Conservation (phyloP, 2,888 invertebrate species). For the Cheilosia vulpina region DNA sequence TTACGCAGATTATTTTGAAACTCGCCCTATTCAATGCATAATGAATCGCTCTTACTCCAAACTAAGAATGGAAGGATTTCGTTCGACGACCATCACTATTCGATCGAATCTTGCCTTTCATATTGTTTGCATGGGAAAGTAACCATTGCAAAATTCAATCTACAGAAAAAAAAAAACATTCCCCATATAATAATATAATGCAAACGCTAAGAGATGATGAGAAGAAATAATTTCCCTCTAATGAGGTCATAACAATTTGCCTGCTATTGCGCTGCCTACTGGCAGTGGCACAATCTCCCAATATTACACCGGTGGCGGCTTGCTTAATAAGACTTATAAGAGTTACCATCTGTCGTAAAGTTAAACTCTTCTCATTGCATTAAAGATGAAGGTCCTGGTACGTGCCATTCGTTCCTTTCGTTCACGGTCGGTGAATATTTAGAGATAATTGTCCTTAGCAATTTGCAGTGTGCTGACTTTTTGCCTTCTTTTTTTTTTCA, state of each 20-base stretch:
- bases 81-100: no score
- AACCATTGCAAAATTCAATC: slow-evolving; percentile 15
- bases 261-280: slow-evolving; percentile 22
- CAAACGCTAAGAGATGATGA: slow-evolving; percentile 15
- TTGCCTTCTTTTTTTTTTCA: slow-evolving; percentile 19
- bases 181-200: background rate
- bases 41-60: no score
- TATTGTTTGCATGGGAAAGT: background rate
- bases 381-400: slow-evolving; percentile 66
- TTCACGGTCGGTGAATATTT: slow-evolving; percentile 66
- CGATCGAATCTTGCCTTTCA: no score
- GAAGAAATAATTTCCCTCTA: slow-evolving; percentile 52
- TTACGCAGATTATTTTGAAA: no score
- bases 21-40: no score
- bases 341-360: slow-evolving; percentile 64
- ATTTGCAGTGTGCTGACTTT: slow-evolving; percentile 53
- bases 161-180: slow-evolving; percentile 2
- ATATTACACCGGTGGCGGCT: slow-evolving; percentile 6
- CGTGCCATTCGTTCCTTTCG: slow-evolving; percentile 61
- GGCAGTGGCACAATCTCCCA: background rate
- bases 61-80: no score
- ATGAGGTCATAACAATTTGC: slow-evolving; percentile 63
- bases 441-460: slow-evolving; percentile 69
- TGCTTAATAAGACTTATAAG: slow-evolving; percentile 53
- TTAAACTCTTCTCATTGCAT: slow-evolving; percentile 60